These are phyloP conservation scores for Chelon labrosus DNA, from an alignment of 2,797 vertebrate species.

Conservation along the genomic window DNA sequence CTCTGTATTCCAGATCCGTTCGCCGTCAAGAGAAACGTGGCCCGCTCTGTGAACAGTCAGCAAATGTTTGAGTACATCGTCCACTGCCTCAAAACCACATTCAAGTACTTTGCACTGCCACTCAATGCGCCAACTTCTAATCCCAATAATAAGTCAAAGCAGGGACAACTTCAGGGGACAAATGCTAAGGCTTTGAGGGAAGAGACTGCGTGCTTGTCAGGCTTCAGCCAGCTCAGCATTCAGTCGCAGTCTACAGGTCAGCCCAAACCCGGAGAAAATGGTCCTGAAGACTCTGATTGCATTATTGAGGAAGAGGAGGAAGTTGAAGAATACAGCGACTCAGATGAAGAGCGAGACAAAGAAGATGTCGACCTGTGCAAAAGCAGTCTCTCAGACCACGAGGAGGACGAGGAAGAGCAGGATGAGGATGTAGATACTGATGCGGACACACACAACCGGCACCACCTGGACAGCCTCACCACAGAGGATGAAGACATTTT, in stretches of 20 bases:
- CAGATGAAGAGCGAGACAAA: conserved; percentile 83
- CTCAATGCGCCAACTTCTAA: conserved; percentile 75
- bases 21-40: conserved; percentile 93
- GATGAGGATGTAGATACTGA: conserved; percentile 78
- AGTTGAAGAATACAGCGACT: conserved; percentile 82
- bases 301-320: conserved; percentile 86
- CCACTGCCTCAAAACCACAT: conserved; percentile 94
- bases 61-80: conserved; percentile 92
- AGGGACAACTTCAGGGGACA: conserved; percentile 27
- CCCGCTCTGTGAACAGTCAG: conserved; percentile 93
- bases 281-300: conserved; percentile 85
- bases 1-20: conserved; percentile 88
- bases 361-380: conserved; percentile 77
- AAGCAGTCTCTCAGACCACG: conserved; percentile 79
- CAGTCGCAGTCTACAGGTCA: conserved; percentile 36
- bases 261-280: conserved; percentile 44
- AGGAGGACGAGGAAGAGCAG: conserved; percentile 79
- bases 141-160: conserved; percentile 37
- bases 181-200: conserved; percentile 23
- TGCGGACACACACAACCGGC: conserved; percentile 57
- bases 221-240: conserved; percentile 58
- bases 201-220: conserved; percentile 43
- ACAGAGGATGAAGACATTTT: conserved; percentile 86
- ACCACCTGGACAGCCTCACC: conserved; percentile 75
- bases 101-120: conserved; percentile 95